A percentile compares a stretch with the other conserved stretches of the same genome.
Conservation (phyloP, 2,113 vertebrate species). For the Phylloscopus trochiloides region DNA sequence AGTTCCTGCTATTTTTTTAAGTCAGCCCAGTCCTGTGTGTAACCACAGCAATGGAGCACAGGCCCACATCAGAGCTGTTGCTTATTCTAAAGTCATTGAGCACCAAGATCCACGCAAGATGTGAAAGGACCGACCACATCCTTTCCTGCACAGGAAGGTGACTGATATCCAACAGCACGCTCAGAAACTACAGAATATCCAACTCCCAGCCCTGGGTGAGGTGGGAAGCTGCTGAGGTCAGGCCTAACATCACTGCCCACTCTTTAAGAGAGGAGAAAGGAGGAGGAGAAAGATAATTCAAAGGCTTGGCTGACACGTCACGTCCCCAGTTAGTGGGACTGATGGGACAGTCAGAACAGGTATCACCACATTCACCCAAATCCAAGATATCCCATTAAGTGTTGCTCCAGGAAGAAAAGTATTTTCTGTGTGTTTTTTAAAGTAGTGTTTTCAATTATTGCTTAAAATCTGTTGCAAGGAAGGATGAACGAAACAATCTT, state of each 20-base stretch:
- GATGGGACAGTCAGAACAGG: slow-evolving; percentile 35
- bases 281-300: slow-evolving; percentile 27
- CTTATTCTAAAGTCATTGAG: not conserved
- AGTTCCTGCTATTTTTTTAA: not conserved
- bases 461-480: not conserved
- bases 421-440: not conserved
- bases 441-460: not conserved
- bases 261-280: slow-evolving; percentile 41
- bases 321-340: not conserved
- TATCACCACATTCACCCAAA: slow-evolving; percentile 38
- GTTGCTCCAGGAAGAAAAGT: not conserved
- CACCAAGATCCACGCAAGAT: not conserved
- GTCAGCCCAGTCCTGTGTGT: not conserved
- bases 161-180: not conserved
- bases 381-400: not conserved
- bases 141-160: not conserved
- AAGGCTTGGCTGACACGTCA: not conserved
- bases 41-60: not conserved
- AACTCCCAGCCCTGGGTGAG: not conserved
- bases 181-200: not conserved
- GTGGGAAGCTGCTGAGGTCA: not conserved
- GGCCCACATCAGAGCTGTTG: not conserved
- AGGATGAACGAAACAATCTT: not conserved
- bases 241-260: not conserved
- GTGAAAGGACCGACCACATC: rapidly evolving